These are phyloP conservation scores for Heliconius ismenius DNA, from an alignment of 2,888 invertebrate species.

Conservation along the genomic window DNA sequence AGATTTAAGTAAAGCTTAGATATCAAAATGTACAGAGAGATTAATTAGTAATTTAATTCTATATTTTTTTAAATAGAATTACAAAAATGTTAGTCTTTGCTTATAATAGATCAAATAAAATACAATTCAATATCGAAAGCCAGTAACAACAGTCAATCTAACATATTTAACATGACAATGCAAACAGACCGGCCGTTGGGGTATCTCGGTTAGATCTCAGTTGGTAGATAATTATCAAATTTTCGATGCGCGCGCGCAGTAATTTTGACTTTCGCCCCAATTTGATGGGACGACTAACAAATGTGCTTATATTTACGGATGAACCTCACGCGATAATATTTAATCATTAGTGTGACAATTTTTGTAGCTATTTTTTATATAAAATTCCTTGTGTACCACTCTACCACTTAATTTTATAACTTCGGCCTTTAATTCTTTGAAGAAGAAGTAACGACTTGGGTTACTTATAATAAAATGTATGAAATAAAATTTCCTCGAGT, in stretches of 20 bases:
- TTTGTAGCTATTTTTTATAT: slow-evolving; percentile 8
- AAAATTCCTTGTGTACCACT: not conserved
- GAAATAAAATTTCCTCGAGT: no score
- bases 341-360: slow-evolving; percentile 34
- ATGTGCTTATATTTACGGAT: slow-evolving; percentile 43
- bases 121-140: not conserved
- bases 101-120: not conserved
- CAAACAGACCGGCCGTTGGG: slow-evolving; percentile 60
- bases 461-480: no score
- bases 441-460: no score
- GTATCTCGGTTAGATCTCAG: slow-evolving; percentile 67
- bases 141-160: slow-evolving; percentile 16
- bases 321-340: slow-evolving; percentile 40
- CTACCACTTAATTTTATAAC: no score
- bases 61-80: not conserved
- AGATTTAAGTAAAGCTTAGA: no score
- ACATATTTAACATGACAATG: slow-evolving; percentile 45
- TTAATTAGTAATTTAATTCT: no score
- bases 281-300: slow-evolving; percentile 45
- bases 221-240: slow-evolving; percentile 53
- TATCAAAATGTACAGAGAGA: no score
- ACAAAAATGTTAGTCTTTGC: not conserved
- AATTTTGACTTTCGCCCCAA: slow-evolving; percentile 48
- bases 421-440: not conserved
- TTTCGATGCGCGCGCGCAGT: slow-evolving; percentile 48